phyloP scores from a whole-genome alignment of 2,113 vertebrate species.

The Aldabrachelys gigantea region DNA sequence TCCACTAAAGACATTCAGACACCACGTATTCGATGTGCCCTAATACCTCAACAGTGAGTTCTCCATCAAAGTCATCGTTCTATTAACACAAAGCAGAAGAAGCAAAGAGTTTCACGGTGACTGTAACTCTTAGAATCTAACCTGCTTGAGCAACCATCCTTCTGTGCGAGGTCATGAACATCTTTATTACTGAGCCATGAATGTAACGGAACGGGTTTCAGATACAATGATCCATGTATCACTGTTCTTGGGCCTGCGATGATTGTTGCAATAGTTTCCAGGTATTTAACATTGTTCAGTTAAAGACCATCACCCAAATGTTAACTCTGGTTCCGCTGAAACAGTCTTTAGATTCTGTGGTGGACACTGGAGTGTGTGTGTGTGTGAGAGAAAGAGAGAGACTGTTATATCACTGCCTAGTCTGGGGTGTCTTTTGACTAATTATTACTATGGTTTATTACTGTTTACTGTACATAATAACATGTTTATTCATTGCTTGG shows the following conservation, averaged over 20 bases:
- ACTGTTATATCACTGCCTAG: not conserved
- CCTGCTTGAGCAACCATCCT: conserved; percentile 9
- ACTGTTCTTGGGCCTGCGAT: not conserved
- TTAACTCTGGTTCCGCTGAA: not conserved
- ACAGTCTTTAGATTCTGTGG: not conserved
- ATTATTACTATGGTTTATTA: not conserved
- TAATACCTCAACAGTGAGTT: fast-evolving
- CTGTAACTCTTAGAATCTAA: not conserved
- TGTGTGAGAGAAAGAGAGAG: not conserved
- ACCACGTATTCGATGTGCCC: not conserved
- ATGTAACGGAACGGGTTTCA: not conserved
- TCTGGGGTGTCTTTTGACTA: not conserved
- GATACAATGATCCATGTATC: conserved; percentile 33
- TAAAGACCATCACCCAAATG: not conserved
- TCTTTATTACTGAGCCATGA: not conserved
- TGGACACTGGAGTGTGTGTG: not conserved
- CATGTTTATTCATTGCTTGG: not conserved
- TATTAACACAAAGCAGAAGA: not conserved
- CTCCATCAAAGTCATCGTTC: not conserved
- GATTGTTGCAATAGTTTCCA: not conserved
- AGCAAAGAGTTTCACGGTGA: not conserved
- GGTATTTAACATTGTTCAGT: not conserved
- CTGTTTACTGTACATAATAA: not conserved
- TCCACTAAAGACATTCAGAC: not conserved
- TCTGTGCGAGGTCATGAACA: not conserved